Evolutionary conservation across 1,140 invertebrate species (phyloP).

Genomic region (Bombus pascuorum): DNA sequence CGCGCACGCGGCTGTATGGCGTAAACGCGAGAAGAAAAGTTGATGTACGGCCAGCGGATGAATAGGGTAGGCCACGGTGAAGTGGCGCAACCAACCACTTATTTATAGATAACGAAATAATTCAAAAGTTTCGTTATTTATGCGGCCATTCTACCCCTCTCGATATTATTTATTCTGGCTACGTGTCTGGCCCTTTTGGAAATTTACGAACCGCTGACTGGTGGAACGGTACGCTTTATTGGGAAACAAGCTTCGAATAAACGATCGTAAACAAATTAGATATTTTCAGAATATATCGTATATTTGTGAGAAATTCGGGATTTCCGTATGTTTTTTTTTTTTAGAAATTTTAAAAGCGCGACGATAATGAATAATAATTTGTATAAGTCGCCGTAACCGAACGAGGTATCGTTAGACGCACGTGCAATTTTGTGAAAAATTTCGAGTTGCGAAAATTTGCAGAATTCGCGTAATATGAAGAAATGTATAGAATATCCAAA

Average conservation of each 20-base stretch:
- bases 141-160: background rate
- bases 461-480: no score
- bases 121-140: slow-evolving; percentile 40
- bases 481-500: no score
- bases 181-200: background rate
- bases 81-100: background rate
- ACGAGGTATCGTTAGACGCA: no score
- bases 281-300: background rate
- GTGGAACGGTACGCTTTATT: background rate
- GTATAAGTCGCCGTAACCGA: no score
- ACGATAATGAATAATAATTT: no score
- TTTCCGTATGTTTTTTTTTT: no score
- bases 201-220: background rate
- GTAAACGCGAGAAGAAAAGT: slow-evolving; percentile 10
- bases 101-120: slow-evolving; percentile 36
- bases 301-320: no score
- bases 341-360: no score
- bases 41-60: slow-evolving; percentile 28
- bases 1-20: background rate
- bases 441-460: no score
- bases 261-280: background rate
- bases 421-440: no score
- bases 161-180: background rate
- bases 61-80: background rate
- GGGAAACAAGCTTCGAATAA: background rate